A percentile compares a stretch with the other conserved stretches of the same genome.
Conservation (phyloP, 2,113 vertebrate species). For the Proteles cristata region DNA sequence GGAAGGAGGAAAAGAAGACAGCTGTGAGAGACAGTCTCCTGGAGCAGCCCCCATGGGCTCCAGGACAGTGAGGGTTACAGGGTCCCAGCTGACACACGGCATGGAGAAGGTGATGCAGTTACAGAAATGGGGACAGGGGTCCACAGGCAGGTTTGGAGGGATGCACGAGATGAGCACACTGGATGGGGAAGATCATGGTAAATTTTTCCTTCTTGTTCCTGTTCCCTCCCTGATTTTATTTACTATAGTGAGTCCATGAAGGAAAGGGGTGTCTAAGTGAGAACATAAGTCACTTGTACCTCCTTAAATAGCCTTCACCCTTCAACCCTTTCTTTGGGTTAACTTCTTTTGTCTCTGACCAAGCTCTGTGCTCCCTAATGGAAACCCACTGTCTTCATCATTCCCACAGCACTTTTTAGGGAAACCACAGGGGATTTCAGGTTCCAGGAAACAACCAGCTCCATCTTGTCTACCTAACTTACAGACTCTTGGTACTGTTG, state of each 20-base stretch:
- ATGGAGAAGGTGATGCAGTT: neutral
- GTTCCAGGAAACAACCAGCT: neutral
- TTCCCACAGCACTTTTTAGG: neutral
- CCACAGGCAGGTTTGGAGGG: neutral
- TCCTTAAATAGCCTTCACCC: no score
- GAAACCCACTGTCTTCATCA: neutral
- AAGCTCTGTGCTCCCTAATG: neutral
- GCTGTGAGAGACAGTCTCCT: neutral
- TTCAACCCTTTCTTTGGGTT: neutral
- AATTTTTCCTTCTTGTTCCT: neutral
- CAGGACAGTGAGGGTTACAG: accelerated
- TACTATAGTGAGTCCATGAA: neutral
- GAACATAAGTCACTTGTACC: neutral
- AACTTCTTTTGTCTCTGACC: neutral
- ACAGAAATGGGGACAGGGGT: neutral
- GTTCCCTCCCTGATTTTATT: neutral
- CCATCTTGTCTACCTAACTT: neutral
- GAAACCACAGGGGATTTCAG: neutral
- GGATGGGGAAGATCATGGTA: neutral
- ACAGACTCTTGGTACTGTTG: neutral
- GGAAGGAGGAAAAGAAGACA: neutral
- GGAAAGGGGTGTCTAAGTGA: neutral
- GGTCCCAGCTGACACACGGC: accelerated
- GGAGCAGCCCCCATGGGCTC: neutral
- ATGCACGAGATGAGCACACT: neutral